Evolutionary conservation across 2,113 vertebrate species (phyloP).

Genomic region (Cardinalis cardinalis): DNA sequence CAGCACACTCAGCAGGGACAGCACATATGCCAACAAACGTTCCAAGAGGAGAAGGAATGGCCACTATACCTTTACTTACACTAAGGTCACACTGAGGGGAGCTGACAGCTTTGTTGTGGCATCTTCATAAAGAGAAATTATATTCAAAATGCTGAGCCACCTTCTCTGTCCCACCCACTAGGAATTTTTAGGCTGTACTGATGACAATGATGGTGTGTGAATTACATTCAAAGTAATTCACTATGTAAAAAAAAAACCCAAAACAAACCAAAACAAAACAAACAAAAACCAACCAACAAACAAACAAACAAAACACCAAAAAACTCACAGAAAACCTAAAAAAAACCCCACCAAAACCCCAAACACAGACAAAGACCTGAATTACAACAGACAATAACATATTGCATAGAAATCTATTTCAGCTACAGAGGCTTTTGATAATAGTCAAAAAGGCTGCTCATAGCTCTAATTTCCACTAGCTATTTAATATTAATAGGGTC

Average conservation of each 20-base stretch:
- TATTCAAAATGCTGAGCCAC: background rate
- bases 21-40: background rate
- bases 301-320: background rate
- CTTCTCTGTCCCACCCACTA: background rate
- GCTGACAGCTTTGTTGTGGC: background rate
- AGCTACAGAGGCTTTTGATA: background rate
- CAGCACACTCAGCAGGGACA: background rate
- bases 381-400: background rate
- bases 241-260: background rate
- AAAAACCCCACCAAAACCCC: background rate
- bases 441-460: background rate
- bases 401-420: background rate
- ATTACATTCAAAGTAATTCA: background rate
- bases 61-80: background rate
- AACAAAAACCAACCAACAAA: background rate
- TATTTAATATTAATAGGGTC: background rate
- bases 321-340: background rate
- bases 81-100: background rate
- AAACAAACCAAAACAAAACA: background rate
- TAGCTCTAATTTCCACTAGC: background rate
- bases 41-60: background rate
- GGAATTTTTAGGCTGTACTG: background rate
- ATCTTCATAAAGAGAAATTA: background rate
- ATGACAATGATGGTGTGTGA: background rate
- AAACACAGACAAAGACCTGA: background rate